Evolutionary conservation across 2,113 vertebrate genomes (phyloP).

Genomic region (Platichthys stellatus): DNA sequence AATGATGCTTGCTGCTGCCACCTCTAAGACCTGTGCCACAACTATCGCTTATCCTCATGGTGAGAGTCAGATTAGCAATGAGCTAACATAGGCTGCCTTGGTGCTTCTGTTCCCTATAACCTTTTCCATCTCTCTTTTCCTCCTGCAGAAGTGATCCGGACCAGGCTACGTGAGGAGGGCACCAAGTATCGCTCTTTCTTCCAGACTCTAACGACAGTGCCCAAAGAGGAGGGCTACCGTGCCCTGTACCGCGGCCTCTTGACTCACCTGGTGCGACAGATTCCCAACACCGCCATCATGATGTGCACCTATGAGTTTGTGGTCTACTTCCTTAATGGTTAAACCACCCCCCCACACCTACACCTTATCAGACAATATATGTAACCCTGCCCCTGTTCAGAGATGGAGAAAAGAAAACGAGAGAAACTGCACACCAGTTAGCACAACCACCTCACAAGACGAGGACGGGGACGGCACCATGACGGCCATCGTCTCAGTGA

Average conservation of each 20-base stretch:
- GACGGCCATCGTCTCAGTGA: constrained; percentile 10
- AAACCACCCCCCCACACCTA: constrained; percentile 60
- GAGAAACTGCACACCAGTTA: constrained; percentile 34
- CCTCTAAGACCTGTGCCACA: constrained; percentile 97
- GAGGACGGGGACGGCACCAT: constrained; percentile 15
- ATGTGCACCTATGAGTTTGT: constrained; percentile 99
- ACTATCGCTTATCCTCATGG: constrained; percentile 97
- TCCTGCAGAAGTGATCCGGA: constrained; percentile 94
- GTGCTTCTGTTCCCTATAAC: not conserved
- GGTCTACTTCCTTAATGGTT: constrained; percentile 95
- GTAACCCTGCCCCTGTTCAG: constrained; percentile 28
- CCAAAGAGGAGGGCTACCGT: constrained; percentile 94
- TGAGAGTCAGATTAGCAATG: constrained; percentile 67
- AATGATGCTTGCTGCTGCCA: constrained; percentile 98
- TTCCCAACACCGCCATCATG: constrained; percentile 98
- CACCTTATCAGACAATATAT: not conserved
- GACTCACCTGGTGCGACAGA: constrained; percentile 96
- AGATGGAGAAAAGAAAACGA: constrained; percentile 25
- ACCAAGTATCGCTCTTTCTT: constrained; percentile 97
- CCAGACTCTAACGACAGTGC: constrained; percentile 91
- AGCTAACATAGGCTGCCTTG: accelerated
- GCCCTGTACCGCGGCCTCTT: constrained; percentile 96
- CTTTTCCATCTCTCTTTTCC: not conserved
- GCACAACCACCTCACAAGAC: constrained; percentile 21
- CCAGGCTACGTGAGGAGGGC: constrained; percentile 96